phyloP scores from a whole-genome alignment of 2,888 invertebrate genomes.

The Nematopogon swammerdamellus region DNA sequence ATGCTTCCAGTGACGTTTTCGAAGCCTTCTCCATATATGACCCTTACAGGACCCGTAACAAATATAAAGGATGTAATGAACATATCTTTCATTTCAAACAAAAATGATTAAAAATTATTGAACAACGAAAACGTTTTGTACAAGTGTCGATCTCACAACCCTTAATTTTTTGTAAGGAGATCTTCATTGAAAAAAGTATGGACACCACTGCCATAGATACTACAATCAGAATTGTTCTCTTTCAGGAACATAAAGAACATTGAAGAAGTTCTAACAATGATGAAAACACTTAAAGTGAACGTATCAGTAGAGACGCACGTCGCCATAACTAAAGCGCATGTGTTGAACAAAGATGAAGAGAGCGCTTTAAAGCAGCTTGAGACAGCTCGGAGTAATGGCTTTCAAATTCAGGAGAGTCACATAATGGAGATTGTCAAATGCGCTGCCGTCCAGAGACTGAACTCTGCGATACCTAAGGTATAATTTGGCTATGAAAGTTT shows the following conservation, averaged over 20 bases:
- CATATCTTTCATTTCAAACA: no score
- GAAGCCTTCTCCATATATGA: no score
- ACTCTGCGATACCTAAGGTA: conserved; percentile 29
- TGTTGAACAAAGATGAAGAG: conserved; percentile 35
- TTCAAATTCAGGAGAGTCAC: conserved; percentile 33
- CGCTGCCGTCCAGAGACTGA: conserved; percentile 23
- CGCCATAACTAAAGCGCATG: conserved; percentile 44
- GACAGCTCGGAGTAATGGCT: conserved; percentile 21
- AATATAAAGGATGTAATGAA: no score
- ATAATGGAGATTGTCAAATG: conserved; percentile 48
- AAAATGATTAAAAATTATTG: no score
- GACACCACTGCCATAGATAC: no score
- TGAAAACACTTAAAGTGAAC: conserved; percentile 53
- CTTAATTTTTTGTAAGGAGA: no score
- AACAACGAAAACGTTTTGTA: no score
- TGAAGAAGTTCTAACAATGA: conserved; percentile 50
- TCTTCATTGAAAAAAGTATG: no score
- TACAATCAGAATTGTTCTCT: conserved; percentile 1
- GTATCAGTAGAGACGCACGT: conserved; percentile 46
- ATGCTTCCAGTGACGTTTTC: no score
- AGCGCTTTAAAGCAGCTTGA: conserved; percentile 30
- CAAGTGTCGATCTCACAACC: no score
- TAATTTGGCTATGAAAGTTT: conserved; percentile 4
- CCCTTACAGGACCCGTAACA: no score
- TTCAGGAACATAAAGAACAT: conserved; percentile 35